Evolutionary conservation across 2,888 invertebrate species (phyloP).

Genomic region (Entomobrya proxima): DNA sequence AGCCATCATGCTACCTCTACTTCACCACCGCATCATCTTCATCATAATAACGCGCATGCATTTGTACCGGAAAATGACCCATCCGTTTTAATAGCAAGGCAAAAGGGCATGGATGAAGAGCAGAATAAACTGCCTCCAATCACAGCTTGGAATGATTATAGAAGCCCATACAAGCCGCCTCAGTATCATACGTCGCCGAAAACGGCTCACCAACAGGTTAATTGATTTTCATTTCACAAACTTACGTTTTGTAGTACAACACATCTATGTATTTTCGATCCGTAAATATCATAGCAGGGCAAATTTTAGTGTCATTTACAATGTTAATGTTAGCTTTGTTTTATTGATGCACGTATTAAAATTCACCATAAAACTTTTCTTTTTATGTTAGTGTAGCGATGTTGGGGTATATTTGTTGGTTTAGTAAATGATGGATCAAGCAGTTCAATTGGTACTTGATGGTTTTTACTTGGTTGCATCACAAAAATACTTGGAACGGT

Average conservation of each 20-base stretch:
- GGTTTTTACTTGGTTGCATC: background rate
- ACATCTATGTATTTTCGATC: too few species aligned
- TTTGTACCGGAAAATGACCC: slow-evolving; percentile 53
- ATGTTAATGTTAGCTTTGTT: too few species aligned
- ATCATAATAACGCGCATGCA: slow-evolving; percentile 23
- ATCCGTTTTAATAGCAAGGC: slow-evolving; percentile 57
- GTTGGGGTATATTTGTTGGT: too few species aligned
- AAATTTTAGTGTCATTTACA: too few species aligned
- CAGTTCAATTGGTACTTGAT: too few species aligned
- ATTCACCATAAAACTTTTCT: too few species aligned
- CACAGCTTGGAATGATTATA: slow-evolving; percentile 65
- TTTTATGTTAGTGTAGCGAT: too few species aligned
- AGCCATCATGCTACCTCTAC: background rate
- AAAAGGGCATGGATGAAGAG: slow-evolving; percentile 54
- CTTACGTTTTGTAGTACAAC: background rate
- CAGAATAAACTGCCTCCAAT: slow-evolving; percentile 64
- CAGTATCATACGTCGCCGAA: slow-evolving; percentile 50
- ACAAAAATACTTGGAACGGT: too few species aligned
- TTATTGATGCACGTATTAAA: too few species aligned
- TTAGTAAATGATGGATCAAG: too few species aligned
- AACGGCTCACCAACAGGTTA: slow-evolving; percentile 62
- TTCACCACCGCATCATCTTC: background rate
- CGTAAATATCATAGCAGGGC: too few species aligned
- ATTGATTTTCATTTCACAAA: slow-evolving; percentile 49
- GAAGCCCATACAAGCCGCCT: slow-evolving; percentile 53